Evolutionary conservation across 1,140 invertebrate genomes (phyloP).

Genomic region (Dryas iulia): DNA sequence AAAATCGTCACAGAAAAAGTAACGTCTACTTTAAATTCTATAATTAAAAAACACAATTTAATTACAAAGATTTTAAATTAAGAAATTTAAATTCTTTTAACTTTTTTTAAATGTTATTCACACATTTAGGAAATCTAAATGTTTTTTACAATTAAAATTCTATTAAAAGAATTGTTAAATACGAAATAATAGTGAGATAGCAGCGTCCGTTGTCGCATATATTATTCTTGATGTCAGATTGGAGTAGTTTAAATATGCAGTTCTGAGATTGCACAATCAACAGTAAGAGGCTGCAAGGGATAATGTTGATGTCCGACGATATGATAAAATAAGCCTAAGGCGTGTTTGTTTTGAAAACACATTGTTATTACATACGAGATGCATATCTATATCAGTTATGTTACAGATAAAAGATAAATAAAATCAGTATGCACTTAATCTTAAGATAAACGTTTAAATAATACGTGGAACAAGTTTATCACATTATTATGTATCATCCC

Average conservation of each 20-base stretch:
- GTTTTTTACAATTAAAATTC: too few species aligned
- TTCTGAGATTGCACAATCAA: conserved; percentile 42
- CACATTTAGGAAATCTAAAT: too few species aligned
- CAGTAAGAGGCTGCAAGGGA: background rate
- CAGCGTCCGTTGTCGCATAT: background rate
- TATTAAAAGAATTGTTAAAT: too few species aligned
- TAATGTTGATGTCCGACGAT: conserved; percentile 38
- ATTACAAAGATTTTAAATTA: too few species aligned
- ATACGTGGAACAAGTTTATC: background rate
- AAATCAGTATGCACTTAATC: background rate
- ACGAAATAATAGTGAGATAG: background rate
- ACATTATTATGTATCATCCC: background rate
- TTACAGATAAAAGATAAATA: background rate
- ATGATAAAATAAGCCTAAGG: conserved; percentile 42
- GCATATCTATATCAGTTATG: conserved; percentile 16
- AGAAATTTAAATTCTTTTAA: too few species aligned
- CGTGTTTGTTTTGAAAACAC: conserved; percentile 30
- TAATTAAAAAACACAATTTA: too few species aligned
- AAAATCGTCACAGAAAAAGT: background rate
- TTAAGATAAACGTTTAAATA: background rate
- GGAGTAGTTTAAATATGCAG: conserved; percentile 49
- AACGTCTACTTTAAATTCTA: background rate
- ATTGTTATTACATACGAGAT: conserved; percentile 22
- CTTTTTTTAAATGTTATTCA: too few species aligned
- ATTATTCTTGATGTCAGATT: conserved; percentile 35